Percentiles rank a stretch among this genome's conserved stretches.
These are phyloP conservation scores for Venturia canescens DNA, from an alignment of 1,140 invertebrate genomes.

Conservation along the genomic window DNA sequence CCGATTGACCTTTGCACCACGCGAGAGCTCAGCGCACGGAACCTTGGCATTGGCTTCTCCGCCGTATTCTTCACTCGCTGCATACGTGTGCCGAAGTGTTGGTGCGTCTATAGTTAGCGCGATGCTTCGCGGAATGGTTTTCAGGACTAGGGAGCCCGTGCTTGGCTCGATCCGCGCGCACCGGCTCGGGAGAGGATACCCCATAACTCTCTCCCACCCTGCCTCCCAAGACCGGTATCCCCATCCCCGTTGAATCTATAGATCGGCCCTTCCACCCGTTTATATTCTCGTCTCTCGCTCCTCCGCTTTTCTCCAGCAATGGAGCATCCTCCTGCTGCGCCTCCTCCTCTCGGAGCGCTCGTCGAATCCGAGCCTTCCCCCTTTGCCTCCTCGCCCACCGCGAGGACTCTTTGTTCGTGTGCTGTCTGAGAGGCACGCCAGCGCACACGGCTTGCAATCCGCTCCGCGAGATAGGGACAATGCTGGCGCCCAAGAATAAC, in stretches of 20 bases:
- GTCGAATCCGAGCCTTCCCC: not conserved
- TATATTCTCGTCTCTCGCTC: constrained; percentile 10
- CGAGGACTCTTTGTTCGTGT: constrained; percentile 21
- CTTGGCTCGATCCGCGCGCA: not conserved
- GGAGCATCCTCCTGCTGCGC: not conserved
- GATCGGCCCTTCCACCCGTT: constrained; percentile 1
- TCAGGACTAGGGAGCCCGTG: constrained; percentile 55
- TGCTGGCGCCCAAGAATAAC: constrained; percentile 61
- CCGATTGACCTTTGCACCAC: constrained; percentile 63
- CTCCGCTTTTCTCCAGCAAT: not conserved
- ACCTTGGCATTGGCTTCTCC: constrained; percentile 37
- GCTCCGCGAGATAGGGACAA: constrained; percentile 57
- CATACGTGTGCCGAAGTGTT: not conserved
- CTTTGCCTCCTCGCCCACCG: not conserved
- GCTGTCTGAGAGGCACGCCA: constrained; percentile 39
- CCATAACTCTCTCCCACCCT: constrained; percentile 49
- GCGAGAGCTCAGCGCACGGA: constrained; percentile 48
- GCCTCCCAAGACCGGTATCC: constrained; percentile 57
- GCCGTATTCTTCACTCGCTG: not conserved
- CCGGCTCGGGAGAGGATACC: constrained; percentile 55
- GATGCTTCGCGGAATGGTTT: constrained; percentile 55
- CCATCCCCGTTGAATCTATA: constrained; percentile 39
- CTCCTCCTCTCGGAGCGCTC: not conserved
- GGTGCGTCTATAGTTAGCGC: not conserved
- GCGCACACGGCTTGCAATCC: constrained; percentile 37